phyloP scores from a whole-genome alignment of 2,797 vertebrate genomes.

The Oceanodroma leucorhoa region DNA sequence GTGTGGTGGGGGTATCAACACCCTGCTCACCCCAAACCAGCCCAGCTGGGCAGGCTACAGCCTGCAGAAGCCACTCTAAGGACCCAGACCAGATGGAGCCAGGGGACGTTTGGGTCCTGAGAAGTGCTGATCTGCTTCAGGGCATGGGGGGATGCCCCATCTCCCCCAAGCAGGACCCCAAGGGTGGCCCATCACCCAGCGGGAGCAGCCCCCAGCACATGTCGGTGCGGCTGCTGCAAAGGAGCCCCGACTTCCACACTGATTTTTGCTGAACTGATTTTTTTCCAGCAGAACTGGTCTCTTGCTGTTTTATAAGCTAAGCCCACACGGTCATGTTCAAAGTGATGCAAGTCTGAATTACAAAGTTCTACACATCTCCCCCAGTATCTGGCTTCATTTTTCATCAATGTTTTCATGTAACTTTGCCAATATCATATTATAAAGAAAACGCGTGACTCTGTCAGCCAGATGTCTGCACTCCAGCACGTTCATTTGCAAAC shows the following conservation, averaged over 20 bases:
- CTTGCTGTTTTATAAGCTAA: not conserved
- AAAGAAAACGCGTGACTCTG: not conserved
- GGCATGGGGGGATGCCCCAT: not conserved
- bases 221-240: rapidly evolving
- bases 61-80: not conserved
- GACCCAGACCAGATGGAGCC: not conserved
- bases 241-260: rapidly evolving
- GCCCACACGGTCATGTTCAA: not conserved
- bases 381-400: not conserved
- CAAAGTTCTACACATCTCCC: not conserved
- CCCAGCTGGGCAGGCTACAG: not conserved
- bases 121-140: not conserved
- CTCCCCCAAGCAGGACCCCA: rapidly evolving
- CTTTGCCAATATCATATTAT: rapidly evolving
- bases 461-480: not conserved
- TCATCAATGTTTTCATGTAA: not conserved
- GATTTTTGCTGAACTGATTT: not conserved
- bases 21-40: not conserved
- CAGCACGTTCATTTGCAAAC: not conserved
- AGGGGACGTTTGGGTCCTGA: not conserved
- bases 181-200: not conserved
- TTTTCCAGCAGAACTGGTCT: not conserved
- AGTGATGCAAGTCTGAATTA: not conserved
- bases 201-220: rapidly evolving
- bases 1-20: rapidly evolving